phyloP scores from a whole-genome alignment of 2,888 invertebrate species.

The Cryptophagus acutangulus region DNA sequence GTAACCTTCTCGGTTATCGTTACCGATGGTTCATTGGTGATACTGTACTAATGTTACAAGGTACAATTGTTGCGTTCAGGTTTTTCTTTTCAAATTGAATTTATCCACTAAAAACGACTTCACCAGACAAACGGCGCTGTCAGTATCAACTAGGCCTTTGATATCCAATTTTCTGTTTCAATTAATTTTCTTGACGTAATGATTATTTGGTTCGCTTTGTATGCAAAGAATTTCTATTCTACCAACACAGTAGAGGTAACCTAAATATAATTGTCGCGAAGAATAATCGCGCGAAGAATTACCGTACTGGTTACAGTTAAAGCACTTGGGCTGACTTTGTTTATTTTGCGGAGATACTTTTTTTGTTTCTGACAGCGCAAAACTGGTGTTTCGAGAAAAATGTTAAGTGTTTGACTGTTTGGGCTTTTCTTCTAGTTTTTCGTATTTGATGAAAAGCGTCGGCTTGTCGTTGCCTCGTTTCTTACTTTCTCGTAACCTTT shows the following conservation, averaged over 20 bases:
- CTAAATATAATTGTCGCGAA: background rate
- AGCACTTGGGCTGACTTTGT: slow-evolving; percentile 8
- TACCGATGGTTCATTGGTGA: background rate
- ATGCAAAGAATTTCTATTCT: background rate
- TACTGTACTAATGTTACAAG: slow-evolving; percentile 4
- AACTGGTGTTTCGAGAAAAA: too few species aligned
- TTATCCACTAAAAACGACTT: slow-evolving; percentile 16
- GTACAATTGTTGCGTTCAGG: slow-evolving; percentile 5
- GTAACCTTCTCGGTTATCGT: slow-evolving; percentile 1
- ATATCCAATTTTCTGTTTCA: background rate
- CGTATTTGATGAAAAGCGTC: slow-evolving; percentile 2
- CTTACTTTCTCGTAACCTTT: background rate
- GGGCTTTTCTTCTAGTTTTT: background rate
- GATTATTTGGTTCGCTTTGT: background rate
- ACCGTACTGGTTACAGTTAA: slow-evolving; percentile 8
- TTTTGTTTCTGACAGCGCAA: background rate
- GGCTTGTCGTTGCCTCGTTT: too few species aligned
- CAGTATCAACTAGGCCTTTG: slow-evolving; percentile 19
- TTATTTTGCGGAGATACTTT: background rate
- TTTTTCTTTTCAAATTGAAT: slow-evolving; percentile 4
- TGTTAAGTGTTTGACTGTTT: background rate
- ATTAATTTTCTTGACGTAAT: slow-evolving; percentile 5
- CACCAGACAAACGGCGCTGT: slow-evolving; percentile 27
- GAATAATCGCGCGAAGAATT: slow-evolving; percentile 7
- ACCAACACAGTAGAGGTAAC: background rate